These are phyloP conservation scores for Tragulus kanchil DNA, from an alignment of 2,113 vertebrate species.

Conservation along the genomic window DNA sequence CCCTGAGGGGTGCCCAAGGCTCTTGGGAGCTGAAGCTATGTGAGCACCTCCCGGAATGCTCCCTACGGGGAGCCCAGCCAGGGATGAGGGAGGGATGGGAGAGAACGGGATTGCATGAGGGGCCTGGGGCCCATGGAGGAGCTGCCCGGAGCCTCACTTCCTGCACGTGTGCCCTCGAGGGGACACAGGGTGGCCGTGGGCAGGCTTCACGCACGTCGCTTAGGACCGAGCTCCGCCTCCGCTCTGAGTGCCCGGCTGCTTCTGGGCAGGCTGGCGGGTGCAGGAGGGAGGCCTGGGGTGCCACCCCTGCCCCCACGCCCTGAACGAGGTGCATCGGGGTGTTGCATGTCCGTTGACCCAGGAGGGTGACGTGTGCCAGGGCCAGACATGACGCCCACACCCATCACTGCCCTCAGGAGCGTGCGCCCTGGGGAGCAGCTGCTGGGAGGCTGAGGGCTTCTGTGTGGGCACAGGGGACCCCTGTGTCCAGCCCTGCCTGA, in stretches of 20 bases:
- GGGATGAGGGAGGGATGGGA: fast-evolving
- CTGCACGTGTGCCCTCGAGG: fast-evolving
- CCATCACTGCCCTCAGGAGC: fast-evolving
- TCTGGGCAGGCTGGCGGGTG: not conserved
- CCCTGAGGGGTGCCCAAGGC: not conserved
- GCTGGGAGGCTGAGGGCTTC: not conserved
- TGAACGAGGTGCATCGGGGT: fast-evolving
- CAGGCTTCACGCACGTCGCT: not conserved
- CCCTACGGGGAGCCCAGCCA: not conserved
- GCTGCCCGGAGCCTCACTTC: no score
- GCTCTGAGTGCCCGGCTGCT: not conserved
- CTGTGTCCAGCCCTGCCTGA: not conserved
- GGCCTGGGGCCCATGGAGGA: not conserved
- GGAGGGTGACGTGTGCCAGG: not conserved
- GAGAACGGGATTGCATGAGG: not conserved
- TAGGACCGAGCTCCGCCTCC: not conserved
- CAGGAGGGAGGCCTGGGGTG: not conserved
- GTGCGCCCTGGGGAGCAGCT: not conserved
- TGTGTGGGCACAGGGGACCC: not conserved
- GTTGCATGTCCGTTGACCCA: not conserved
- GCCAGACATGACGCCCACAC: not conserved
- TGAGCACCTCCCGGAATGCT: fast-evolving
- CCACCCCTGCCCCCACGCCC: fast-evolving
- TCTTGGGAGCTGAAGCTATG: not conserved
- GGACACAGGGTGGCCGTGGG: fast-evolving